These are phyloP conservation scores for Andrena camellia DNA, from an alignment of 2,888 invertebrate genomes.

Conservation along the genomic window DNA sequence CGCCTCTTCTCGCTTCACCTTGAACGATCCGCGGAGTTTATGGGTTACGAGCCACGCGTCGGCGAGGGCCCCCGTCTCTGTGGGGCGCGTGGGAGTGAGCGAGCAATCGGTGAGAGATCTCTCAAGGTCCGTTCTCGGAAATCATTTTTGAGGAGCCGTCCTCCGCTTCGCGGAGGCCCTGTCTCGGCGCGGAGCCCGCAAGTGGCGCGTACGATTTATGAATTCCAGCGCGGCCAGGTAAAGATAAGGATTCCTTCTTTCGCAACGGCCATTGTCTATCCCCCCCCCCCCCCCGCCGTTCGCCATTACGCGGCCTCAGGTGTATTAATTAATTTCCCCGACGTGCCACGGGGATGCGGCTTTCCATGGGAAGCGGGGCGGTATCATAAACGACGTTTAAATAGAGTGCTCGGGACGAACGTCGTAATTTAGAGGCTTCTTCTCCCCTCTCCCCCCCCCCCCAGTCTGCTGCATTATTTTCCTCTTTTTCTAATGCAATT, in stretches of 20 bases:
- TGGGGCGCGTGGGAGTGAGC: constrained; percentile 67
- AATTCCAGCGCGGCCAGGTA: constrained; percentile 37
- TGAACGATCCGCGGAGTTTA: constrained; percentile 72
- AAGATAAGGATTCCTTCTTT: constrained; percentile 47
- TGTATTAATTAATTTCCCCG: constrained; percentile 57
- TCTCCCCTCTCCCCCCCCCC: not conserved
- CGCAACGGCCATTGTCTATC: constrained; percentile 40
- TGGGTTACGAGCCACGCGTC: constrained; percentile 70
- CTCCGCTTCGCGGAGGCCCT: not conserved
- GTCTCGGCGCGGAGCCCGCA: not conserved
- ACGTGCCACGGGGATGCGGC: constrained; percentile 18
- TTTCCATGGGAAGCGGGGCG: constrained; percentile 49
- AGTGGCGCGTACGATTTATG: constrained; percentile 48
- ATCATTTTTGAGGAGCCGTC: constrained; percentile 51
- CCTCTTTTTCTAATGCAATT: constrained; percentile 34
- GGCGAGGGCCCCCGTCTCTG: constrained; percentile 25
- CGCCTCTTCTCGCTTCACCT: constrained; percentile 65
- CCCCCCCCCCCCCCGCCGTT: not conserved
- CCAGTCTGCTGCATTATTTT: not conserved
- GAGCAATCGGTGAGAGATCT: constrained; percentile 68
- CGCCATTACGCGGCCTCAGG: constrained; percentile 23
- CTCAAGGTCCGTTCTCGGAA: constrained; percentile 63
- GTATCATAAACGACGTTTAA: constrained; percentile 54
- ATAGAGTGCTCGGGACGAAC: constrained; percentile 49
- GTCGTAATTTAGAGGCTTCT: constrained; percentile 39